Percentiles rank a stretch among this genome's conserved stretches.
These are phyloP conservation scores for Brachyalestes nurse DNA, from an alignment of 2,797 vertebrate genomes.

Conservation along the genomic window DNA sequence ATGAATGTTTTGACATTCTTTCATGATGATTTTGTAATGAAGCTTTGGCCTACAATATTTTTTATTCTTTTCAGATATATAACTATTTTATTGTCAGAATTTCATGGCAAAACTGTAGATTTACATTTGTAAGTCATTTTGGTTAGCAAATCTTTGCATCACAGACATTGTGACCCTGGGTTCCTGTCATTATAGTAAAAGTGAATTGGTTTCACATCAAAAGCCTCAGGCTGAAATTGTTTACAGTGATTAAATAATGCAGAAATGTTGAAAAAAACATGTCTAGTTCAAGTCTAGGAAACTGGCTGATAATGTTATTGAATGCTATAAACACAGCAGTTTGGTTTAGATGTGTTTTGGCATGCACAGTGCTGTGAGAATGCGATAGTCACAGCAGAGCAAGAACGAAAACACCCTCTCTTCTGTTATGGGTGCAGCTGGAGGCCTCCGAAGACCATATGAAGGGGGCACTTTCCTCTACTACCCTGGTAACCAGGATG, in stretches of 20 bases:
- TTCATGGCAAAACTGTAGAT: not conserved
- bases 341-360: not conserved
- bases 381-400: conserved; percentile 56
- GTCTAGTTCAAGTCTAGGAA: not conserved
- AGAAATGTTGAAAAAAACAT: not conserved
- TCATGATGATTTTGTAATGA: too few relatives aligned
- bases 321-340: not conserved
- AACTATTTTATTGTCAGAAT: not conserved
- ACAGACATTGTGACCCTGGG: not conserved
- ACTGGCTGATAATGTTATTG: not conserved
- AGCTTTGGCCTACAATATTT: too few relatives aligned
- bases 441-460: conserved; percentile 84
- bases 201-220: not conserved
- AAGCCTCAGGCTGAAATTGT: not conserved
- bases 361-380: conserved; percentile 34
- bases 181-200: not conserved
- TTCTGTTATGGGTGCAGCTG: conserved; percentile 96
- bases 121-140: not conserved
- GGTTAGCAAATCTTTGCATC: not conserved
- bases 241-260: not conserved
- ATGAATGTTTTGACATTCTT: too few relatives aligned
- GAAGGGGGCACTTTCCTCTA: conserved; percentile 76
- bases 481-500: conserved; percentile 79
- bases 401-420: conserved; percentile 80
- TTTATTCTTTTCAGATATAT: too few relatives aligned